phyloP scores from a whole-genome alignment of 2,888 invertebrate genomes.

The Sipunculus nudus region DNA sequence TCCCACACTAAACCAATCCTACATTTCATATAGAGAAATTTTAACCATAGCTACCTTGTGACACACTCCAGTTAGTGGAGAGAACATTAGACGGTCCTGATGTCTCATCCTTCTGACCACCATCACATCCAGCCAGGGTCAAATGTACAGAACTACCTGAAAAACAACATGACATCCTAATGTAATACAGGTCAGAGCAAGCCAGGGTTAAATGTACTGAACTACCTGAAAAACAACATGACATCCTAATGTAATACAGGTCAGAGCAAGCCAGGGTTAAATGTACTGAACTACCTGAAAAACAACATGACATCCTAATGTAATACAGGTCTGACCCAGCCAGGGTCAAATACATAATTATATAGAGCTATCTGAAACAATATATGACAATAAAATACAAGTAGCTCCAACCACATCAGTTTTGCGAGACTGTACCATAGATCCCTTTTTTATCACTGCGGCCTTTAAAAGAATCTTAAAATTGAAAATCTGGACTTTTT shows the following conservation, averaged over 20 bases:
- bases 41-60: constrained; percentile 33
- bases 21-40: no score
- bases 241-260: no score
- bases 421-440: no score
- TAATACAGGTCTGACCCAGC: constrained; percentile 57
- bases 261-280: constrained; percentile 53
- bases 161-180: neutral
- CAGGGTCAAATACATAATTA: constrained; percentile 45
- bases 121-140: constrained; percentile 54
- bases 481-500: no score
- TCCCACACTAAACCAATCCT: no score
- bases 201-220: constrained; percentile 45
- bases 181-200: no score
- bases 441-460: no score
- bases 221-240: constrained; percentile 39
- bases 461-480: no score
- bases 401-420: no score
- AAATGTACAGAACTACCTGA: constrained; percentile 49
- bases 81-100: constrained; percentile 53
- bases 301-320: neutral
- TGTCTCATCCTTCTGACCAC: constrained; percentile 54
- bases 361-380: constrained; percentile 45
- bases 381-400: neutral
- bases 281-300: constrained; percentile 46
- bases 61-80: constrained; percentile 40